phyloP scores from a whole-genome alignment of 35 echinoderm and acorn worm genomes.

The Eucidaris tribuloides region DNA sequence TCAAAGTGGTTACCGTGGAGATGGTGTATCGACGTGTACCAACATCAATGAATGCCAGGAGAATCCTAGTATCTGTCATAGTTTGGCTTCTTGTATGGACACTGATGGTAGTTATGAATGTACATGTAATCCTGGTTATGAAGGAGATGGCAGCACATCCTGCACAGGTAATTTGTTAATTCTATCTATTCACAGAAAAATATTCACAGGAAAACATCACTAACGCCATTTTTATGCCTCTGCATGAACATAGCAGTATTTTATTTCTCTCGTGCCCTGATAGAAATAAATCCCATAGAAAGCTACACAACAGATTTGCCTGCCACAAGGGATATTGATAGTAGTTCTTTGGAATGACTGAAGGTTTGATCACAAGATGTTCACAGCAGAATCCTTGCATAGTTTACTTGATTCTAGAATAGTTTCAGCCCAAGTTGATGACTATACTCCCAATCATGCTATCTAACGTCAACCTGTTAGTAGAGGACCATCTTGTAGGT shows the following conservation, averaged over 20 bases:
- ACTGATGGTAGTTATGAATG: not conserved
- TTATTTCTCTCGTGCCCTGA: too few relatives aligned
- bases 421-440: too few relatives aligned
- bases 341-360: not conserved
- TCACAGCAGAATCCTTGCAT: too few relatives aligned
- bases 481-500: not conserved
- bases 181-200: not conserved
- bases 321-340: too few relatives aligned
- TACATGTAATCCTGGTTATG: not conserved
- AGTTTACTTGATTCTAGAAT: too few relatives aligned
- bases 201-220: not conserved
- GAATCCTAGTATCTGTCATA: not conserved
- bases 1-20: not conserved
- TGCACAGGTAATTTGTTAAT: not conserved
- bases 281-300: too few relatives aligned
- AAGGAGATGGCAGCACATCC: not conserved
- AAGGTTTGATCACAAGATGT: too few relatives aligned
- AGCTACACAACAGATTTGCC: too few relatives aligned
- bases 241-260: too few relatives aligned
- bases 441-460: too few relatives aligned
- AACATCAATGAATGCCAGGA: constrained; percentile 16
- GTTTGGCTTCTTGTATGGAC: too few relatives aligned
- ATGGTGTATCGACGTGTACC: not conserved
- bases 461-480: not conserved
- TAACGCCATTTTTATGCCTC: not conserved